phyloP scores from a whole-genome alignment of 1,140 invertebrate genomes.

The Aricia agestis region DNA sequence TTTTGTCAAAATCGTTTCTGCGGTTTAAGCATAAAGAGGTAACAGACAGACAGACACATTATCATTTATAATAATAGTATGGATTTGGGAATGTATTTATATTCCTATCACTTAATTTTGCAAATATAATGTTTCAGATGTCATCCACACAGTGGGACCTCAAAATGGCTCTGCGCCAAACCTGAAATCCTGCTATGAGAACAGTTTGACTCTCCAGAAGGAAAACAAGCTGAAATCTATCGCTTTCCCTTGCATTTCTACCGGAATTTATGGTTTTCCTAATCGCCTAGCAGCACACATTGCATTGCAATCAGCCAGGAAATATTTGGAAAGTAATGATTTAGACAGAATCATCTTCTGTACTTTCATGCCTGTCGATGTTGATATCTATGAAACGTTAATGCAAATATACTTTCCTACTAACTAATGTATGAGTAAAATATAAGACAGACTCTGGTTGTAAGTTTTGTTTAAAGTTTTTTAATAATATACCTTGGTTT shows the following conservation, averaged over 20 bases:
- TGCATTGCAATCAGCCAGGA: slow-evolving; percentile 81
- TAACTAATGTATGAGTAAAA: slow-evolving; percentile 35
- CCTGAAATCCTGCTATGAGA: slow-evolving; percentile 83
- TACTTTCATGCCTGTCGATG: slow-evolving; percentile 84
- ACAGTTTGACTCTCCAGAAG: slow-evolving; percentile 78
- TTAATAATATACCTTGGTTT: background rate
- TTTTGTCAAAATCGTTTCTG: too few species aligned
- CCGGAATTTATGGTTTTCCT: slow-evolving; percentile 91
- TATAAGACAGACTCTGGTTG: slow-evolving; percentile 2
- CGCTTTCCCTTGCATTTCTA: slow-evolving; percentile 92
- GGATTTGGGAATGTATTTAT: too few species aligned
- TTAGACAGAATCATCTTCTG: slow-evolving; percentile 90
- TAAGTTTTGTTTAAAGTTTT: background rate
- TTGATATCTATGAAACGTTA: slow-evolving; percentile 83
- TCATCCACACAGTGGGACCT: slow-evolving; percentile 91
- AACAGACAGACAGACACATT: too few species aligned
- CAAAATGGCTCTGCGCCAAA: slow-evolving; percentile 81
- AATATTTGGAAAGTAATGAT: slow-evolving; percentile 81
- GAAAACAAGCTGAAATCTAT: slow-evolving; percentile 81
- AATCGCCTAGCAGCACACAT: slow-evolving; percentile 85
- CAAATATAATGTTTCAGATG: slow-evolving; percentile 77
- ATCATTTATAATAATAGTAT: too few species aligned
- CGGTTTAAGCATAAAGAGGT: too few species aligned
- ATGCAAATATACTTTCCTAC: slow-evolving; percentile 85
- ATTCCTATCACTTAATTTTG: too few species aligned